Conservation (phyloP, 2,113 vertebrate species). For the Vombatus ursinus region DNA sequence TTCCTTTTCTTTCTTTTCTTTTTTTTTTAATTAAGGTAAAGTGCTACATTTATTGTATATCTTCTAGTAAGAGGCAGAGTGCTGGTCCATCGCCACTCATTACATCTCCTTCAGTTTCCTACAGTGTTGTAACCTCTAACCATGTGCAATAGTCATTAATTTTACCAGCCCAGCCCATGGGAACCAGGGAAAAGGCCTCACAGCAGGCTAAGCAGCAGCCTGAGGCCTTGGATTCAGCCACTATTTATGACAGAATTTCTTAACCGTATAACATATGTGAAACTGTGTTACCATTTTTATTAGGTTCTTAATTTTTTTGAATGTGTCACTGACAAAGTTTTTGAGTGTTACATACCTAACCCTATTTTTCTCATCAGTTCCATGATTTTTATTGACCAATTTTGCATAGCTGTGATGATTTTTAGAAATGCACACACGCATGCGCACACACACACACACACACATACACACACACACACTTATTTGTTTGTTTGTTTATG, state of each 20-base stretch:
- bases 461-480: too few species aligned
- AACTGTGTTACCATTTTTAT: too few species aligned
- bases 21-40: too few species aligned
- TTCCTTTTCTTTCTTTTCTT: too few species aligned
- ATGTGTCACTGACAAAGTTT: background rate
- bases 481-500: background rate
- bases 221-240: too few species aligned
- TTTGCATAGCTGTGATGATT: background rate
- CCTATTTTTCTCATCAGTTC: background rate
- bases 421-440: background rate
- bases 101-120: background rate
- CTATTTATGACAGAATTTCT: too few species aligned
- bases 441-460: too few species aligned
- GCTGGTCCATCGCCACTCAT: too few species aligned
- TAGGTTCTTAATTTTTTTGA: too few species aligned
- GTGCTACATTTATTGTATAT: too few species aligned
- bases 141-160: background rate
- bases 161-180: background rate
- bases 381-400: background rate
- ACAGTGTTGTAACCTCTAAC: background rate
- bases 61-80: too few species aligned
- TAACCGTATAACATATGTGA: too few species aligned
- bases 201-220: background rate
- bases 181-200: background rate
- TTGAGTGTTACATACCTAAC: background rate